Conservation (phyloP, 2,113 vertebrate species). For the Myotis brandtii region DNA sequence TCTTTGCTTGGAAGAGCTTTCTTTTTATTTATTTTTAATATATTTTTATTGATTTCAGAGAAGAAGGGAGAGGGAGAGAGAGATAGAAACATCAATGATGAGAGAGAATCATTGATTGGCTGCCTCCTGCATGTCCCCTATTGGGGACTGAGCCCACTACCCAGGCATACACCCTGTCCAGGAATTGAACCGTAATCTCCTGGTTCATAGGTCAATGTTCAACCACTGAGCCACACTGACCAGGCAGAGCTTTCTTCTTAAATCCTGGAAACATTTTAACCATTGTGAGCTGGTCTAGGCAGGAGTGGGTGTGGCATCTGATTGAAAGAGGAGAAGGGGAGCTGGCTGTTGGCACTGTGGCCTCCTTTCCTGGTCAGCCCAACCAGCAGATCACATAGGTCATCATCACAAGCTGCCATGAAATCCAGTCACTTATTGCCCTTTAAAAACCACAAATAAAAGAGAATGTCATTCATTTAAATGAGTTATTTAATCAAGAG, state of each 20-base stretch:
- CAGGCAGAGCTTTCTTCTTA: neutral
- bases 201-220: no score
- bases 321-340: fast-evolving
- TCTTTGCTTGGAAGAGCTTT: neutral
- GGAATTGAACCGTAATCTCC: no score
- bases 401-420: neutral
- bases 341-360: neutral
- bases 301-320: neutral
- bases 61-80: neutral
- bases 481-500: neutral
- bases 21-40: no score
- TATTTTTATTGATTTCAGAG: no score
- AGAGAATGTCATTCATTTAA: neutral
- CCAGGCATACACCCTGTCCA: no score
- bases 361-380: neutral
- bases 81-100: neutral
- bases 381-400: neutral
- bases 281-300: neutral
- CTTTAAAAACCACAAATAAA: neutral
- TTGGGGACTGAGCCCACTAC: no score
- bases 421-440: neutral
- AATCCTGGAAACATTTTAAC: neutral
- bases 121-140: neutral
- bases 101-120: neutral
- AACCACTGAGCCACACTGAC: neutral